Evolutionary conservation across 1,140 invertebrate species (phyloP).

Genomic region (Gonioctena quinquepunctata): DNA sequence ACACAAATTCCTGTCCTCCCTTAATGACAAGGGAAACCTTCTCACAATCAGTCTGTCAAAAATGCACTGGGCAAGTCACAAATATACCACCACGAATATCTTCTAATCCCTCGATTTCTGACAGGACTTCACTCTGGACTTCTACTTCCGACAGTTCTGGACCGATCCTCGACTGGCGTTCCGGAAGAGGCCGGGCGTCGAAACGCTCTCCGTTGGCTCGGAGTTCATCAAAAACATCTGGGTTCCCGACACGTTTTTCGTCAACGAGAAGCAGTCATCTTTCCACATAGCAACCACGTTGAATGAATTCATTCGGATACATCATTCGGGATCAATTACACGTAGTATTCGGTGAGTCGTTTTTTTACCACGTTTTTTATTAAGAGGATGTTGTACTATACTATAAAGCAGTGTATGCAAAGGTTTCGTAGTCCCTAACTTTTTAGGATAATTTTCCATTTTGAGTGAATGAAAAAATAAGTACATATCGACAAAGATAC

Average conservation of each 20-base stretch:
- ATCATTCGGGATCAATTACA: conserved; percentile 91
- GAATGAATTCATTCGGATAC: conserved; percentile 95
- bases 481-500: too few species aligned
- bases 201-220: conserved; percentile 87
- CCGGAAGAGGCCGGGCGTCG: conserved; percentile 81
- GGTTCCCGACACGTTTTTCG: conserved; percentile 98
- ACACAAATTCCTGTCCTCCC: too few species aligned
- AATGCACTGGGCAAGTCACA: too few species aligned
- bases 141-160: conserved; percentile 99
- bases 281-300: conserved; percentile 97
- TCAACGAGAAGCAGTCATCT: conserved; percentile 97
- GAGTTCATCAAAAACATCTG: conserved; percentile 97
- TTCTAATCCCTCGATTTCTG: not conserved
- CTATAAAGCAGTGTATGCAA: too few species aligned
- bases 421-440: too few species aligned
- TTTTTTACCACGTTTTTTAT: too few species aligned
- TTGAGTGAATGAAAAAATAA: too few species aligned
- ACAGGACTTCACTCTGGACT: conserved; percentile 97
- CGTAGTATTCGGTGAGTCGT: conserved; percentile 89
- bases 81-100: too few species aligned
- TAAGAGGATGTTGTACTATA: too few species aligned
- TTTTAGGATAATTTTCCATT: too few species aligned
- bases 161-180: conserved; percentile 92
- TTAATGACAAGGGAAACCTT: too few species aligned
- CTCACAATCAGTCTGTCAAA: too few species aligned